Evolutionary conservation across 2,888 invertebrate genomes (phyloP).

Genomic region (Apodemia duryi): DNA sequence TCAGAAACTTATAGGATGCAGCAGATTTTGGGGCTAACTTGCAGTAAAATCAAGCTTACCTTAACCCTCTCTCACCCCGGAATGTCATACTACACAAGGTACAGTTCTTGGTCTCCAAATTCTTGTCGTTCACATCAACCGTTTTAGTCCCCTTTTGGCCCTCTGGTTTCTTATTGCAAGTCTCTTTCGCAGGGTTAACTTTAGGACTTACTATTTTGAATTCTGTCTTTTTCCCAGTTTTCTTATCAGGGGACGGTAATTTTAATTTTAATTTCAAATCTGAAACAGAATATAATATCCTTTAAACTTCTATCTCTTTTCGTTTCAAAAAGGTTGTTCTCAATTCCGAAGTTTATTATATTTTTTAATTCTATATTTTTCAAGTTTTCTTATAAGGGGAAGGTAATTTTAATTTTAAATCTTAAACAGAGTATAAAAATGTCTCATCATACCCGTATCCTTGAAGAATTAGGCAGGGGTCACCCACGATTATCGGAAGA

Average conservation of each 20-base stretch:
- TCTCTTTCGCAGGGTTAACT: constrained; percentile 20
- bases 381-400: constrained; percentile 39
- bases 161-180: constrained; percentile 27
- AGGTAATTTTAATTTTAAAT: constrained; percentile 44
- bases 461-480: too few species aligned
- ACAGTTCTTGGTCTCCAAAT: constrained; percentile 43
- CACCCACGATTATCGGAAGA: too few species aligned
- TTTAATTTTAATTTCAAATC: constrained; percentile 55
- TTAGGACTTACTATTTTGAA: constrained; percentile 23
- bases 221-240: constrained; percentile 32
- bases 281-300: constrained; percentile 29
- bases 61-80: constrained; percentile 57
- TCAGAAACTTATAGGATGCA: too few species aligned
- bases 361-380: constrained; percentile 30
- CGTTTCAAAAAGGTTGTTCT: too few species aligned
- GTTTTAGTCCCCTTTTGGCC: constrained; percentile 23
- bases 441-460: too few species aligned
- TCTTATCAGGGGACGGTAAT: constrained; percentile 40
- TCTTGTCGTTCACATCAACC: constrained; percentile 33
- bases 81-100: constrained; percentile 52
- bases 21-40: too few species aligned
- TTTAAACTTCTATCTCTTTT: too few species aligned
- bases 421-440: constrained; percentile 35
- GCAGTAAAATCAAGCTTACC: constrained; percentile 38
- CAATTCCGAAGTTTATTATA: too few species aligned